phyloP scores from a whole-genome alignment of 2,113 vertebrate genomes.

The Microcebus ravelobensis region DNA sequence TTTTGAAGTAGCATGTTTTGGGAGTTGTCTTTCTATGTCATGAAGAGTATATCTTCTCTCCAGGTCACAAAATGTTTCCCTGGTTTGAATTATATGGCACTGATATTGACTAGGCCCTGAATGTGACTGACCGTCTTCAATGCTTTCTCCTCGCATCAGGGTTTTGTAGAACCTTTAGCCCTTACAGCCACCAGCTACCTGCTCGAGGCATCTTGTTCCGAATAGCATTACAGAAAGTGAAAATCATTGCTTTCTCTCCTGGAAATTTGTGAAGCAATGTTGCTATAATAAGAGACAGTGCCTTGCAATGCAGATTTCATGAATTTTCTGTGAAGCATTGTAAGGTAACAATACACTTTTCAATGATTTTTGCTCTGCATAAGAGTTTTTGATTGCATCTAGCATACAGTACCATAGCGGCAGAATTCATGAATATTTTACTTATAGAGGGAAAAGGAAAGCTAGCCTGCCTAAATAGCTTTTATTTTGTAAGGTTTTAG shows the following conservation, averaged over 20 bases:
- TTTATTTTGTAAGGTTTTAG: constrained; percentile 41
- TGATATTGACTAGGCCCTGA: not conserved
- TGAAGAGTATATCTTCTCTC: not conserved
- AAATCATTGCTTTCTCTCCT: not conserved
- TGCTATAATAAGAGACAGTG: not conserved
- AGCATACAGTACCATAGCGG: constrained; percentile 10
- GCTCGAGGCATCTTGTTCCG: not conserved
- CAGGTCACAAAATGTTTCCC: not conserved
- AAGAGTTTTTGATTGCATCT: constrained; percentile 67
- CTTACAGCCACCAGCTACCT: not conserved
- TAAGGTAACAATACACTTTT: constrained; percentile 60
- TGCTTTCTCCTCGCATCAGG: not conserved
- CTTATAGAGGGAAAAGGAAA: constrained; percentile 39
- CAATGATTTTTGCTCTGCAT: constrained; percentile 62
- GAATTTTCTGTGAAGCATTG: constrained; percentile 46
- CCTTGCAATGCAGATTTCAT: constrained; percentile 57
- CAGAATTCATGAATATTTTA: constrained; percentile 76
- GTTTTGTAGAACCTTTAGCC: not conserved
- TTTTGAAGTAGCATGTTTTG: not conserved
- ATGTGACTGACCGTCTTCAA: not conserved
- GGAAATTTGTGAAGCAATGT: not conserved
- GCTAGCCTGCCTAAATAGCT: not conserved
- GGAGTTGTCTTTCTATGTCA: not conserved
- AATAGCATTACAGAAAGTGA: not conserved
- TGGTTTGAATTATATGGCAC: not conserved